phyloP scores from a whole-genome alignment of 2,113 vertebrate species.

The Caracal caracal region DNA sequence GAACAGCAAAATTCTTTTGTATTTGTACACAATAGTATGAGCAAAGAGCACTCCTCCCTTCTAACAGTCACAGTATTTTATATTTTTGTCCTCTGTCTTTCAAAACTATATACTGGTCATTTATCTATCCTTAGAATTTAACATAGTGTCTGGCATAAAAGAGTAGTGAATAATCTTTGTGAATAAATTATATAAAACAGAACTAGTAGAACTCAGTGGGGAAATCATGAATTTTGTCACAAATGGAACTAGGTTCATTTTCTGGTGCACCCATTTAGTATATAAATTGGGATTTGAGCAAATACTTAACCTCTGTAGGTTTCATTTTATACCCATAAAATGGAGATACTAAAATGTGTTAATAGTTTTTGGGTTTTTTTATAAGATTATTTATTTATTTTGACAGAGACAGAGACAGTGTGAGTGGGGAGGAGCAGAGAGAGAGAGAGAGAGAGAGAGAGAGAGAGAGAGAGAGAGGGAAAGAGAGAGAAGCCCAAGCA shows the following conservation, averaged over 20 bases:
- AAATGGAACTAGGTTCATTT: neutral
- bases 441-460: too few species aligned
- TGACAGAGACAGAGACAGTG: too few species aligned
- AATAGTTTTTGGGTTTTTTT: neutral
- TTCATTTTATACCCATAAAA: neutral
- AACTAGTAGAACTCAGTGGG: neutral
- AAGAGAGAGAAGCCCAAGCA: too few species aligned
- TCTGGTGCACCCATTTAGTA: neutral
- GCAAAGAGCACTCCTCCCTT: neutral
- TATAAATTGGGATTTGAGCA: neutral
- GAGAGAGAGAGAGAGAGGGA: too few species aligned
- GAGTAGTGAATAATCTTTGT: neutral
- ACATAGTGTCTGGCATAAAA: neutral
- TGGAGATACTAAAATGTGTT: neutral
- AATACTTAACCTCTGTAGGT: neutral
- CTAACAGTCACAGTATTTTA: neutral
- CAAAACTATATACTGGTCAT: neutral
- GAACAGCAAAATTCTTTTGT: neutral
- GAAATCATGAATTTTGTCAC: neutral
- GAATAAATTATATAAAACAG: neutral
- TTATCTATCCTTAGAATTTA: constrained; percentile 24
- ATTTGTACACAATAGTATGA: neutral
- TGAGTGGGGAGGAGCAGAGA: too few species aligned
- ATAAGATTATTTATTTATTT: too few species aligned
- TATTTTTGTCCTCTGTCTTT: constrained; percentile 8